Evolutionary conservation across 2,113 vertebrate species (phyloP).

Genomic region (Gymnarchus niloticus): DNA sequence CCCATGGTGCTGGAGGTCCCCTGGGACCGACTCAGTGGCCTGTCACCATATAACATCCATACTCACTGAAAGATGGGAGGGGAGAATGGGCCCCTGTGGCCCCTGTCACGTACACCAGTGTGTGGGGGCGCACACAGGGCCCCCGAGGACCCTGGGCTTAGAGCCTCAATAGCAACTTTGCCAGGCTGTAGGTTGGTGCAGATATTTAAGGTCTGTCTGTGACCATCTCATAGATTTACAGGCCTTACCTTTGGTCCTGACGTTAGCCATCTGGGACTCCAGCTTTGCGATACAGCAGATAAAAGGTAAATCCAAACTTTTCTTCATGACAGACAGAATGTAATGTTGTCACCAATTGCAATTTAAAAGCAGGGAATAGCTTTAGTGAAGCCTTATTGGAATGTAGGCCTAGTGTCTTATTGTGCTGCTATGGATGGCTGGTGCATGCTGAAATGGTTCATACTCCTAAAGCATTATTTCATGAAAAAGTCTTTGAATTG

Average conservation of each 20-base stretch:
- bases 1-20: neutral
- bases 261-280: neutral
- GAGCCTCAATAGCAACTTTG: neutral
- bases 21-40: neutral
- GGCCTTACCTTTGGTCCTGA: neutral
- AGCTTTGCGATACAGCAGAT: too few species aligned
- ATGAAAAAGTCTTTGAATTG: too few species aligned
- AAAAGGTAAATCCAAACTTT: too few species aligned
- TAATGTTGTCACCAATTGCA: too few species aligned
- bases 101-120: neutral
- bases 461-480: too few species aligned
- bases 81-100: neutral
- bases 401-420: too few species aligned
- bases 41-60: neutral
- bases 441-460: too few species aligned
- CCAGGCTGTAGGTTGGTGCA: neutral
- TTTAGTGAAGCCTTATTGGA: too few species aligned
- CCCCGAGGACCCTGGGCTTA: neutral
- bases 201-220: conserved; percentile 14
- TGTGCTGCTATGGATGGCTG: too few species aligned
- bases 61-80: neutral
- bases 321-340: too few species aligned
- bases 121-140: neutral
- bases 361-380: too few species aligned
- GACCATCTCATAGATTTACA: neutral